phyloP scores from a whole-genome alignment of 2,113 vertebrate genomes.

The Gnathonemus longibarbis region DNA sequence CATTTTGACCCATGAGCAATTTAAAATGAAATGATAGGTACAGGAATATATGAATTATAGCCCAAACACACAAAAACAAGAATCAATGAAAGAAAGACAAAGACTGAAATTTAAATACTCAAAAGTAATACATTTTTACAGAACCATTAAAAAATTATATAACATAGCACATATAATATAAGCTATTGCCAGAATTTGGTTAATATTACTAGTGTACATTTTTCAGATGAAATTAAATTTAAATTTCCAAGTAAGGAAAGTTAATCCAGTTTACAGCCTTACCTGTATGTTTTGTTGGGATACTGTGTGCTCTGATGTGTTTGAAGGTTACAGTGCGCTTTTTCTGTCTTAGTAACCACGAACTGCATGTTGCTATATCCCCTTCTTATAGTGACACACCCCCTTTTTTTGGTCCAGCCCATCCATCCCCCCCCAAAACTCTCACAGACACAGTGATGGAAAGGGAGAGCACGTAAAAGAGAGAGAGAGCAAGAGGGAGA shows the following conservation, averaged over 20 bases:
- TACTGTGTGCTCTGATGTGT: conserved; percentile 27
- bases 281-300: conserved; percentile 32
- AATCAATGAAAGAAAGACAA: background rate
- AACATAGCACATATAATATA: background rate
- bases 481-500: conserved; percentile 5
- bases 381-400: conserved; percentile 61
- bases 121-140: background rate
- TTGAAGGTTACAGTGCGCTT: conserved; percentile 19
- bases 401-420: conserved; percentile 48
- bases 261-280: conserved; percentile 18
- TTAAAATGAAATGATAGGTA: background rate
- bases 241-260: background rate
- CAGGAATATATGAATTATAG: background rate
- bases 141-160: background rate
- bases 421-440: conserved; percentile 38
- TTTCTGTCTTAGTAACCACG: conserved; percentile 45
- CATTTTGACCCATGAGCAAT: background rate
- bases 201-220: background rate
- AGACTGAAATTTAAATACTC: background rate
- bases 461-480: background rate
- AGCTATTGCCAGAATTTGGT: background rate
- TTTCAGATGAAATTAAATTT: background rate
- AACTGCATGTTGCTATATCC: conserved; percentile 47
- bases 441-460: conserved; percentile 24
- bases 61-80: background rate